Evolutionary conservation across 2,888 invertebrate genomes (phyloP), one percentile per base, ranked within the genome.

Genomic region (Blera fallax): DNA sequence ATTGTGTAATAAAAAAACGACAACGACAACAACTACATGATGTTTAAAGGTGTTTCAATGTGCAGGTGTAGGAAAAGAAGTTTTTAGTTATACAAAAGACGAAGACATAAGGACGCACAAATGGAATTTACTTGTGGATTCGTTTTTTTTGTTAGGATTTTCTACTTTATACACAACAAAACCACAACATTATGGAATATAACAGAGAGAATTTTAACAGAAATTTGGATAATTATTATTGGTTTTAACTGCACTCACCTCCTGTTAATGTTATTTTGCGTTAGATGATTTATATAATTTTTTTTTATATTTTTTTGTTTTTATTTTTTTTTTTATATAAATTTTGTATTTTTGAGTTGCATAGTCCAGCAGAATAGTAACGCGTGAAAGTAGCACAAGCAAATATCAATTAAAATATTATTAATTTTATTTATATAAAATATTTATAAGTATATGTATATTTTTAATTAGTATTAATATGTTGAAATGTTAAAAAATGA

Each of bases 351-450:
- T 74, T 76, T 76, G 62, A 85, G 81, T 81, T 81, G 85, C 81
- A 72, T 74, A 72, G 76, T 85, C 85, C 85, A 81, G 85, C 72
- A 81, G 85, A 85, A 73, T 77, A 81, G 85, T 77, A 72, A 34
- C 76, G 81, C 85, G 85, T 85, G 85, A 85, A 81, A 85, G 81
- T 81, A 85, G 81, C 76, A 85, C 45, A 85, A 85, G 85, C 85
- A 85, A 62, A 81, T 70, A 40, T 43, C 14, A 78, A 37, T 56
- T 70, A 52, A 54, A 56, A 45, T 21, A 8, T 29, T 50, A 77
- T 48, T 56, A 74, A 54, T 50, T 1, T 54, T 40, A 24, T 70
- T 43, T 54, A 29, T 54, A n/a, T n/a, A n/a, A 24, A 24, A 3
- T 24, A 24, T 24, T 24, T 24, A 3, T 24, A 24, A 3, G 4